phyloP scores from a whole-genome alignment of 2,113 vertebrate species.

The Poicephalus gulielmi region DNA sequence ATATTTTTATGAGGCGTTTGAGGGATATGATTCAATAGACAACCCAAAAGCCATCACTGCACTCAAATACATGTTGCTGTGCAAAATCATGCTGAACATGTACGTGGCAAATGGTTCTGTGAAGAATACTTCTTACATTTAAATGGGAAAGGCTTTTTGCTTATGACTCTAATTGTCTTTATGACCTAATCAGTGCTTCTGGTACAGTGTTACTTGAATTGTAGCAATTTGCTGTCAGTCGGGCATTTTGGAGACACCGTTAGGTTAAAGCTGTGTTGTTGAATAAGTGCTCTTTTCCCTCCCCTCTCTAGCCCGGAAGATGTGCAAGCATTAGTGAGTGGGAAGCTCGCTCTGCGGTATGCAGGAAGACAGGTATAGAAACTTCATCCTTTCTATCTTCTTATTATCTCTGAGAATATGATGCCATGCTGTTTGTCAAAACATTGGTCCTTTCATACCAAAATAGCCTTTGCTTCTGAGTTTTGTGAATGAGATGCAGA shows the following conservation, averaged over 20 bases:
- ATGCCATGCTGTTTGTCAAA: not conserved
- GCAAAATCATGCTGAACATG: slow-evolving; percentile 98
- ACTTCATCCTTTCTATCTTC: not conserved
- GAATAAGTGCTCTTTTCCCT: not conserved
- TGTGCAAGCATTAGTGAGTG: slow-evolving; percentile 93
- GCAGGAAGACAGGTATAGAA: slow-evolving; percentile 89
- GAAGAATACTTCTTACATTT: not conserved
- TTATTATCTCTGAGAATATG: not conserved
- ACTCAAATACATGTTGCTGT: slow-evolving; percentile 98
- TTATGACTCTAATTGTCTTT: not conserved
- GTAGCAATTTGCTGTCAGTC: fast-evolving
- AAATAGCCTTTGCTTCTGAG: not conserved
- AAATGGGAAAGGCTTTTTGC: not conserved
- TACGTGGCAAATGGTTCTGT: slow-evolving; percentile 69
- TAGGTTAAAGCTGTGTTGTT: not conserved
- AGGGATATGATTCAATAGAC: slow-evolving; percentile 97
- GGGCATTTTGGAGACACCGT: not conserved
- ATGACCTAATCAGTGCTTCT: not conserved
- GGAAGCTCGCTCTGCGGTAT: slow-evolving; percentile 93
- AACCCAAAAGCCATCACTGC: slow-evolving; percentile 94
- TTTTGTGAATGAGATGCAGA: not conserved
- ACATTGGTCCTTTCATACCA: not conserved
- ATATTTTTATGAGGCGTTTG: slow-evolving; percentile 98
- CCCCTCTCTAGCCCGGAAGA: slow-evolving; percentile 87
- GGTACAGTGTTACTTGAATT: not conserved